These are phyloP conservation scores for Laupala kohalensis DNA, from an alignment of 1,140 invertebrate genomes.

Conservation along the genomic window DNA sequence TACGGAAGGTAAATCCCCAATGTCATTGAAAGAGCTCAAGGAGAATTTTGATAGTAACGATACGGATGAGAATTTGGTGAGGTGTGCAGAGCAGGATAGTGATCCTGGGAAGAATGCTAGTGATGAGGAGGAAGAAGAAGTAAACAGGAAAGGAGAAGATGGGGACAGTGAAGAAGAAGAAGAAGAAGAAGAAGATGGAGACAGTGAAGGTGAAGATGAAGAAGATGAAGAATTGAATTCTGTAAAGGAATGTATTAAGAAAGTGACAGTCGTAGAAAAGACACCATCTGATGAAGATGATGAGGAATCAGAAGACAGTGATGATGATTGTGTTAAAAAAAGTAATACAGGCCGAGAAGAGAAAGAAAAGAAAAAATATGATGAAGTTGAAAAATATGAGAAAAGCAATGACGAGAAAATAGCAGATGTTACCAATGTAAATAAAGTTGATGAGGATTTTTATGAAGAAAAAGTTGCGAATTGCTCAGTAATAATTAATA, in stretches of 20 bases:
- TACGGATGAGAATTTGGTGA: no score
- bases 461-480: no score
- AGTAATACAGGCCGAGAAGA: slow-evolving; percentile 2
- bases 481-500: no score
- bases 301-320: not conserved
- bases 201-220: not conserved
- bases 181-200: slow-evolving; percentile 15
- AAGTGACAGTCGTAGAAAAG: slow-evolving; percentile 5
- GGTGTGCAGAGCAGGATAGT: slow-evolving; percentile 2
- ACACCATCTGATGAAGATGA: slow-evolving; percentile 11
- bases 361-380: slow-evolving; percentile 5
- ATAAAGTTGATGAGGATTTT: no score
- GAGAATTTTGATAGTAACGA: no score
- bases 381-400: slow-evolving; percentile 19
- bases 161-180: slow-evolving; percentile 8
- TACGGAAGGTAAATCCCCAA: no score
- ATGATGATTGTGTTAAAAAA: not conserved
- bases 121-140: not conserved
- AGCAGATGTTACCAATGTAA: no score
- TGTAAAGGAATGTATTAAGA: not conserved
- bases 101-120: slow-evolving; percentile 12
- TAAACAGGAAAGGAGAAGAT: not conserved
- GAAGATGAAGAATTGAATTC: not conserved
- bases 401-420: no score
- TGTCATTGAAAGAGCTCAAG: no score